Conservation (phyloP, 2,888 invertebrate genomes). For the Plagodis pulveraria region DNA sequence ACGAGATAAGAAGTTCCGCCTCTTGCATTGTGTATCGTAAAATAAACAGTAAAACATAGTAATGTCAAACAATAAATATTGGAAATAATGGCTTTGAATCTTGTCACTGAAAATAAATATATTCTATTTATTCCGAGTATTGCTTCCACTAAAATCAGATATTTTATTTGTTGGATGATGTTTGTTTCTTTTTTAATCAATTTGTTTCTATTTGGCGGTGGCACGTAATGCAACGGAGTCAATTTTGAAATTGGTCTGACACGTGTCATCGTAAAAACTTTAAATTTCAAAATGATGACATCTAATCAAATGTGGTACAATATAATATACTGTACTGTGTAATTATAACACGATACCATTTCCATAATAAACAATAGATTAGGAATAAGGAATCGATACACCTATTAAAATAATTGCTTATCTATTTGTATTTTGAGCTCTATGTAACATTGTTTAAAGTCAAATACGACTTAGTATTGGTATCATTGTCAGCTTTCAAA, state of each 20-base stretch:
- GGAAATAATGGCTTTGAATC: constrained; percentile 34
- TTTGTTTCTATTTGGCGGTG: constrained; percentile 18
- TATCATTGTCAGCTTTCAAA: too few species aligned
- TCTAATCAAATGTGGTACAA: neutral
- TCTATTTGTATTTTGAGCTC: too few species aligned
- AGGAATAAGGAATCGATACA: neutral
- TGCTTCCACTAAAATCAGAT: constrained; percentile 41
- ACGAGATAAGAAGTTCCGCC: constrained; percentile 44
- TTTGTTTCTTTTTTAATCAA: constrained; percentile 24
- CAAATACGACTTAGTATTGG: too few species aligned
- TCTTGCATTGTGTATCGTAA: neutral
- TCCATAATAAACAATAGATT: constrained; percentile 2
- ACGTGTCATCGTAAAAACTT: constrained; percentile 33
- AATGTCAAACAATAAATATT: constrained; percentile 15
- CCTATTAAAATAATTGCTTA: neutral
- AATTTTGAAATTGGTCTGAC: constrained; percentile 49
- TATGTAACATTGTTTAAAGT: too few species aligned
- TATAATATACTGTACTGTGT: constrained; percentile 6
- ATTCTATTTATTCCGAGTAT: constrained; percentile 53
- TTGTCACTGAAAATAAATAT: constrained; percentile 46
- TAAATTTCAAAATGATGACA: constrained; percentile 11
- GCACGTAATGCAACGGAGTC: constrained; percentile 15
- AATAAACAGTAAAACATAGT: constrained; percentile 8
- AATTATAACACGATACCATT: constrained; percentile 17
- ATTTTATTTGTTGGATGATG: constrained; percentile 42